Percentiles rank a stretch among this genome's conserved stretches.
phyloP scores from a whole-genome alignment of 2,797 vertebrate species.

The Dromococcyx pavoninus region DNA sequence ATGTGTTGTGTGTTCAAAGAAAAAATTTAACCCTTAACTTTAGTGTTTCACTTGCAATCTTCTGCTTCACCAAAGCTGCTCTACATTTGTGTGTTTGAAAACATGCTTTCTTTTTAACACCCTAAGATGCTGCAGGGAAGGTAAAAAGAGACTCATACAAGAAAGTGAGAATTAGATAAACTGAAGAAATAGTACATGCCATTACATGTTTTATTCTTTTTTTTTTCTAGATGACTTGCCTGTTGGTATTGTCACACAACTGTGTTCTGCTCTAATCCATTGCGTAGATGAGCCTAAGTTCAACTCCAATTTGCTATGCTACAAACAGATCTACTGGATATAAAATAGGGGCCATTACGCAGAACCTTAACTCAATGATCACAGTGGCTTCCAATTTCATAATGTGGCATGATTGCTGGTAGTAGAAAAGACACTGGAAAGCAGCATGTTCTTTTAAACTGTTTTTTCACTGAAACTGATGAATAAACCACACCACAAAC shows the following conservation, averaged over 20 bases:
- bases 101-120: background rate
- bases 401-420: background rate
- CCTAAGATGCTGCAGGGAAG: background rate
- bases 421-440: background rate
- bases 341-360: background rate
- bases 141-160: background rate
- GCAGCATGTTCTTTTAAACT: background rate
- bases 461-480: background rate
- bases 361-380: background rate
- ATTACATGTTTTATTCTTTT: background rate
- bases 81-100: background rate
- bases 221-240: background rate
- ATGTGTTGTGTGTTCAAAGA: background rate
- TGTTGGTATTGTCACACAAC: background rate
- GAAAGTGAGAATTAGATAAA: background rate
- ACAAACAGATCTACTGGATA: background rate
- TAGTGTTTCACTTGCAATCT: background rate
- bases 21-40: background rate
- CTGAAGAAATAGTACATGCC: rapidly evolving
- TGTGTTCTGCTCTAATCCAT: background rate
- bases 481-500: background rate
- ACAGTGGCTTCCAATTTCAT: background rate
- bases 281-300: background rate
- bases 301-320: background rate
- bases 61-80: background rate